Base-by-base conservation (phyloP, 1,140 invertebrate genomes). In the Ostrea denselamellosa region DNA sequence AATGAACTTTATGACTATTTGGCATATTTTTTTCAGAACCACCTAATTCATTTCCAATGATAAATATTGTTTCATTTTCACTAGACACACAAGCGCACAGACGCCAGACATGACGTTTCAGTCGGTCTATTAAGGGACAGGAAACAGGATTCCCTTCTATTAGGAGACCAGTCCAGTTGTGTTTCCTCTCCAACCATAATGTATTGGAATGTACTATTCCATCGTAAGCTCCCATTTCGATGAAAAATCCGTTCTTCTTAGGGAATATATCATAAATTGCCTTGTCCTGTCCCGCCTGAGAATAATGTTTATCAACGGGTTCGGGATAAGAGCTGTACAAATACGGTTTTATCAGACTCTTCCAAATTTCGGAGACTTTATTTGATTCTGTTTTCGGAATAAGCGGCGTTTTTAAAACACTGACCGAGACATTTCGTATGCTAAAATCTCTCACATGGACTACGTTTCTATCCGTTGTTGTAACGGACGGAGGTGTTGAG, bases 211-310 rank as follows among this genome's bases (percentile, higher is more conserved):
- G 22, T 1, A 71, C 19, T 25, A 25, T 52, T 12, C 85, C 85
- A 52, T 86, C 51, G 22, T 71, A 86, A 44, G 85, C 85, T 0
- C 85, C 85, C 85, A 86, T 86, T 86, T 86, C 85, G 22, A 86
- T 86, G 71, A 86, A 86, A 58, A 86, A 86, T 9, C 85, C 85
- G 9, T 86, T 77, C n/a, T 77, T 22, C 22, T 71, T 71, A 5
- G 62, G 62, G 4, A 86, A 86, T 22, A 86, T 71, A 22, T 86
- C 12, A 53, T 71, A 86, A 5, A 77, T 65, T 2, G 65, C 62
- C 25, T 9, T 7, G 7, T 86, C 85, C 53, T 86, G 85, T 7
- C 14, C 9, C 12, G 62, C 62, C 25, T 86, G 85, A 25, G 85
- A 86, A 44, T 86, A 86, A 52, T 34, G 19, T 14, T 19, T 28